Conservation (phyloP, 2,888 invertebrate genomes). For the Plagodis pulveraria region DNA sequence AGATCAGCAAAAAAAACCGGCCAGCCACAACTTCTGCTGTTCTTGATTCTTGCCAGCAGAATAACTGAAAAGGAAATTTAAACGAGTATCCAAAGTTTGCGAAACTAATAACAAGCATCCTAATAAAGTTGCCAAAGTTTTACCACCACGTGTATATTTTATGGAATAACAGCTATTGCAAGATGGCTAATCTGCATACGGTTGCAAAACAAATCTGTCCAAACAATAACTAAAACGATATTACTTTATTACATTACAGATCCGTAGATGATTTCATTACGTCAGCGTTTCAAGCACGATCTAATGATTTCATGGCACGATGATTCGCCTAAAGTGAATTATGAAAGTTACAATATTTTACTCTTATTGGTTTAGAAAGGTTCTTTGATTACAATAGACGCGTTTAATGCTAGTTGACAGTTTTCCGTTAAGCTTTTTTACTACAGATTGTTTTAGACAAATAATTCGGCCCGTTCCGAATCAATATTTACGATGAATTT, state of each 20-base stretch:
- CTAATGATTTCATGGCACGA: slow-evolving; percentile 39
- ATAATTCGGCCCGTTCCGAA: too few relatives aligned
- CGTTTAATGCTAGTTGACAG: too few relatives aligned
- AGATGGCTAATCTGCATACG: slow-evolving; percentile 13
- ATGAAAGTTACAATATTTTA: slow-evolving; percentile 36
- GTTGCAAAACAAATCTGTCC: slow-evolving; percentile 27
- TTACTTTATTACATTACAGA: too few relatives aligned
- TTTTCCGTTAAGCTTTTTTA: too few relatives aligned
- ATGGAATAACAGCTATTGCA: slow-evolving; percentile 21
- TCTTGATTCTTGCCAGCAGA: too few relatives aligned
- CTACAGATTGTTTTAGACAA: too few relatives aligned
- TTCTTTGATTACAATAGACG: background rate
- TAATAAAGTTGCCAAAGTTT: slow-evolving; percentile 1
- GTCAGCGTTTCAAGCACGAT: slow-evolving; percentile 38
- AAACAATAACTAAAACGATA: slow-evolving; percentile 30
- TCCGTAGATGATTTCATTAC: slow-evolving; percentile 30
- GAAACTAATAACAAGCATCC: too few relatives aligned
- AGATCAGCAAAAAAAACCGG: too few relatives aligned
- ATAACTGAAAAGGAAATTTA: too few relatives aligned
- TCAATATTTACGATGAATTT: too few relatives aligned
- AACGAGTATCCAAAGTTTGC: too few relatives aligned
- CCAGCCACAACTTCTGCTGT: too few relatives aligned
- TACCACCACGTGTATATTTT: slow-evolving; percentile 5
- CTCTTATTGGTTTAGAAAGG: slow-evolving; percentile 30
- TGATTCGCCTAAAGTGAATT: slow-evolving; percentile 34